phyloP scores from a whole-genome alignment of 1,140 invertebrate genomes.

The Nebria ingens region DNA sequence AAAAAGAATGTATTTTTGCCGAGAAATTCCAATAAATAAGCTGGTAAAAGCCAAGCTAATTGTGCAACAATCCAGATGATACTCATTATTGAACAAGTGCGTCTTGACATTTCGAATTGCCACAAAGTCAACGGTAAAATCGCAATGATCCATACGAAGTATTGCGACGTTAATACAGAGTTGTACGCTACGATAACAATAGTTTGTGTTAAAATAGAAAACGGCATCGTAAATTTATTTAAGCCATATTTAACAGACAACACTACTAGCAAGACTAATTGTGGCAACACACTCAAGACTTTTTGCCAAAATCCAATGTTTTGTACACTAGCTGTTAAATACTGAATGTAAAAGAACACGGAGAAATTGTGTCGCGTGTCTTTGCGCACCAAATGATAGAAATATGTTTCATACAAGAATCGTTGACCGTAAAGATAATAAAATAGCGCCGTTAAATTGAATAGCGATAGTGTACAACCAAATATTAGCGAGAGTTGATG shows the following conservation, averaged over 20 bases:
- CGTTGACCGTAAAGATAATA: slow-evolving; percentile 76
- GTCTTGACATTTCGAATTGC: slow-evolving; percentile 45
- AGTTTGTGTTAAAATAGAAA: slow-evolving; percentile 76
- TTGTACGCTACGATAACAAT: slow-evolving; percentile 90
- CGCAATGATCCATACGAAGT: slow-evolving; percentile 94
- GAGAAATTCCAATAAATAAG: slow-evolving; percentile 86
- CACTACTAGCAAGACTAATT: slow-evolving; percentile 57
- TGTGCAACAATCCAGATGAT: slow-evolving; percentile 70
- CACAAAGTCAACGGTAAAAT: slow-evolving; percentile 69
- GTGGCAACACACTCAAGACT: slow-evolving; percentile 60
- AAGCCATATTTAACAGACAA: slow-evolving; percentile 59
- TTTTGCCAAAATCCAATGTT: slow-evolving; percentile 45
- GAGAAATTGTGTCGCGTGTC: slow-evolving; percentile 98
- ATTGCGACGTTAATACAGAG: slow-evolving; percentile 94
- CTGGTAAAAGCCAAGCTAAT: slow-evolving; percentile 77
- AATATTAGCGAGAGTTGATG: slow-evolving; percentile 55
- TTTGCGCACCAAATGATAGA: slow-evolving; percentile 84
- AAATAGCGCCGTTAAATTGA: slow-evolving; percentile 48
- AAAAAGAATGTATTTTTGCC: slow-evolving; percentile 69
- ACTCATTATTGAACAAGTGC: slow-evolving; percentile 37
- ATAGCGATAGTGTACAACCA: slow-evolving; percentile 54
- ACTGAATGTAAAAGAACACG: slow-evolving; percentile 88
- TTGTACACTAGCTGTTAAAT: slow-evolving; percentile 54
- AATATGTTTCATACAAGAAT: slow-evolving; percentile 84
- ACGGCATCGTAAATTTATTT: slow-evolving; percentile 57